These are phyloP conservation scores for Hemichromis elongatus DNA, from an alignment of 2,113 vertebrate genomes.

Conservation along the genomic window DNA sequence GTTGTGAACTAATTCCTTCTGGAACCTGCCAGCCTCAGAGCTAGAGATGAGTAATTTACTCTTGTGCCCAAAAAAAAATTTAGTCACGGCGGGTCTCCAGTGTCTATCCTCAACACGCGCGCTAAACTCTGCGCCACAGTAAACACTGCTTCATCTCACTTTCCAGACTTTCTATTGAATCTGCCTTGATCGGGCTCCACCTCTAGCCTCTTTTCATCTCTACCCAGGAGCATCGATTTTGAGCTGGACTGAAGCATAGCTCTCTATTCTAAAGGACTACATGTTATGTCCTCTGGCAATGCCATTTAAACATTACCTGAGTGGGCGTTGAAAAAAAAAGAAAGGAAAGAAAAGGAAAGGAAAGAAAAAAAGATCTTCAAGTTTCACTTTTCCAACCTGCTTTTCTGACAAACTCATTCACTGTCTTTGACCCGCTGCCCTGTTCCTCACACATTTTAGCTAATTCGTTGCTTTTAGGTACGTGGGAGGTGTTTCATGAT, in stretches of 20 bases:
- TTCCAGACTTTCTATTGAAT: slow-evolving; percentile 20
- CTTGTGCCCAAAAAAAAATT: neutral
- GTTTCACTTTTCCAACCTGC: neutral
- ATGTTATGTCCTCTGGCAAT: neutral
- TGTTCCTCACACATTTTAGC: neutral
- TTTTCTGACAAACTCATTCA: neutral
- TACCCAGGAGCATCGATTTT: slow-evolving; percentile 1
- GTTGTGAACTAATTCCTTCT: neutral
- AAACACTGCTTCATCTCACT: slow-evolving; percentile 17
- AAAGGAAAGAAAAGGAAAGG: neutral
- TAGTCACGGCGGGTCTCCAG: neutral
- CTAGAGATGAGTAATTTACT: slow-evolving; percentile 15
- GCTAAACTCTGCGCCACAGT: slow-evolving; percentile 22
- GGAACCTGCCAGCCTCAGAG: neutral
- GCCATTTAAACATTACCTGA: neutral
- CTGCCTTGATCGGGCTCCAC: slow-evolving; percentile 27
- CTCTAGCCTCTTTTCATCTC: slow-evolving; percentile 29
- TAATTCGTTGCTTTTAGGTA: neutral
- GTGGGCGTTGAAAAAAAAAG: neutral
- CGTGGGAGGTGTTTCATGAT: neutral
- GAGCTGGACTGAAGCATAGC: neutral
- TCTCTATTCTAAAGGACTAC: neutral
- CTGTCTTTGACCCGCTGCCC: neutral
- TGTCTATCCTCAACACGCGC: neutral
- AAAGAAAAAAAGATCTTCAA: neutral